A percentile compares a stretch with the other conserved stretches of the same genome.
These are phyloP conservation scores for Catamblyrhynchus diadema DNA, from an alignment of 2,797 vertebrate genomes.

Conservation along the genomic window DNA sequence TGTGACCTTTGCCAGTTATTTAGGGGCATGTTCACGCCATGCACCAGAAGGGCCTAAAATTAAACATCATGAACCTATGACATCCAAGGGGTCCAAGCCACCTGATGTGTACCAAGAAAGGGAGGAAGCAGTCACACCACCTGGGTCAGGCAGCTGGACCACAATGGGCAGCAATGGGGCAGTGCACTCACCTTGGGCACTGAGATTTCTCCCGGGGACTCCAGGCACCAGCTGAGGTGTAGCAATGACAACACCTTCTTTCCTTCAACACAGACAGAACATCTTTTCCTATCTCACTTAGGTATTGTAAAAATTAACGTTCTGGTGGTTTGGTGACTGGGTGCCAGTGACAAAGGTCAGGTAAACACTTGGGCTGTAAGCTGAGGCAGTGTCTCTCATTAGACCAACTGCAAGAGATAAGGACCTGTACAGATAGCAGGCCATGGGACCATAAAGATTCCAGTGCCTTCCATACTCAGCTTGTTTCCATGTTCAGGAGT, in stretches of 20 bases:
- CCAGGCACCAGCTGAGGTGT: neutral
- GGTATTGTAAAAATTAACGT: neutral
- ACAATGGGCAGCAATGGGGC: neutral
- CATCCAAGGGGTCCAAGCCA: neutral
- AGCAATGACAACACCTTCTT: neutral
- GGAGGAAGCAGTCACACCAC: neutral
- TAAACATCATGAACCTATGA: neutral
- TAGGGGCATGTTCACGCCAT: neutral
- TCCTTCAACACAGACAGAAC: neutral
- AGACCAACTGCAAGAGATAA: neutral
- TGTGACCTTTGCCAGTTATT: neutral
- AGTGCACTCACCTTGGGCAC: neutral
- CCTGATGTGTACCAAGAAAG: neutral
- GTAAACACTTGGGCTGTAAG: neutral
- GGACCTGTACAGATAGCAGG: neutral
- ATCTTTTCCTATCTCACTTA: neutral
- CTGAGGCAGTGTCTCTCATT: neutral
- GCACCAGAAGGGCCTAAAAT: neutral
- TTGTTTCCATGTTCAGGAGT: neutral
- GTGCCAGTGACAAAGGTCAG: slow-evolving; percentile 1
- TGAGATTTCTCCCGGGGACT: neutral
- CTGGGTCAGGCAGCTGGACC: neutral
- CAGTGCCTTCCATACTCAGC: neutral
- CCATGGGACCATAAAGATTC: neutral
- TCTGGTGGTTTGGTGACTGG: neutral